Evolutionary conservation across 64 coral and sea anemone species (phyloP).

Genomic region (Trachythela sp.): DNA sequence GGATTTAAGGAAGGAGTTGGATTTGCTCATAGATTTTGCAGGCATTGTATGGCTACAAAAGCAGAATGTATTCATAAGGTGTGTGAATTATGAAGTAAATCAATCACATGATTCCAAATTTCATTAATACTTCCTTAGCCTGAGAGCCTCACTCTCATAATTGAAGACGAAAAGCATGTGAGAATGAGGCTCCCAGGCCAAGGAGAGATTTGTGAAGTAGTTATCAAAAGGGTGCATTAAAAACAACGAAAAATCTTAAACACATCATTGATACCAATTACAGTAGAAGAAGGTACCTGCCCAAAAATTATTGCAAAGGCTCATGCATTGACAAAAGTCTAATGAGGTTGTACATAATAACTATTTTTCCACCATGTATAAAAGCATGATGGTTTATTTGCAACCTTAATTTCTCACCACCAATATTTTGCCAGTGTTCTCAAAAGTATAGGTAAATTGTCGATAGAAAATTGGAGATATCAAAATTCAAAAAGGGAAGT

Average conservation of each 20-base stretch:
- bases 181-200: not conserved
- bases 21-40: constrained; percentile 26
- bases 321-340: too few species aligned
- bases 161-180: not conserved
- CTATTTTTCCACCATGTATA: too few species aligned
- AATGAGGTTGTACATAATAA: too few species aligned
- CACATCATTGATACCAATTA: too few species aligned
- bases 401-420: not conserved
- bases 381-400: too few species aligned
- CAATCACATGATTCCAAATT: too few species aligned
- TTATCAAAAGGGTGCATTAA: not conserved
- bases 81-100: not conserved
- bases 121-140: not conserved
- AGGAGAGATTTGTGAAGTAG: not conserved
- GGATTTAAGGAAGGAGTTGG: constrained; percentile 39
- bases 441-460: too few species aligned
- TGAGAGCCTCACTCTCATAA: not conserved
- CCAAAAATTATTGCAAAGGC: too few species aligned
- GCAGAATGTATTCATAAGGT: not conserved
- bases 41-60: constrained; percentile 25
- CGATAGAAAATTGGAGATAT: too few species aligned
- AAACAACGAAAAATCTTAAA: too few species aligned
- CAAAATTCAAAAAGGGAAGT: too few species aligned
- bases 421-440: not conserved
- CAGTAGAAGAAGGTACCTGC: too few species aligned